A percentile compares a stretch with the other conserved stretches of the same genome.
These are phyloP conservation scores for Lithophane semibrunnea DNA, from an alignment of 2,888 invertebrate species.

Conservation along the genomic window DNA sequence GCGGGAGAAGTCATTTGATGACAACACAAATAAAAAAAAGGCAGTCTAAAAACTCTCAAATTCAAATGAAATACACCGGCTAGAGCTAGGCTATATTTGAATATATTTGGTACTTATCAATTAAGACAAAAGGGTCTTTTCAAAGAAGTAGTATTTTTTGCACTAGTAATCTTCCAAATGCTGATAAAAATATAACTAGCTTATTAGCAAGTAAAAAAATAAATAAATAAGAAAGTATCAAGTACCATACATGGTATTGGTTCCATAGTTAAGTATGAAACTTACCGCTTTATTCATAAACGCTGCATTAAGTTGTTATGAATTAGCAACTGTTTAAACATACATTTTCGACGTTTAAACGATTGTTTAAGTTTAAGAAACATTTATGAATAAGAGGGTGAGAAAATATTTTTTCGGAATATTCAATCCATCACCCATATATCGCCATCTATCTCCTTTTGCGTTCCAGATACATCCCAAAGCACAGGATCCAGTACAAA, in stretches of 20 bases:
- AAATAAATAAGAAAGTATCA: too few species aligned
- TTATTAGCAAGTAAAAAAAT: neutral
- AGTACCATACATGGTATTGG: too few species aligned
- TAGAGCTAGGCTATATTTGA: neutral
- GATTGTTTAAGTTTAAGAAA: too few species aligned
- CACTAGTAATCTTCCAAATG: neutral
- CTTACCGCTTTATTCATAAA: too few species aligned
- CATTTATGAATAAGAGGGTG: too few species aligned
- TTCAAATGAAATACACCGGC: neutral
- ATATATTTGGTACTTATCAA: neutral
- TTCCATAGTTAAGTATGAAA: too few species aligned
- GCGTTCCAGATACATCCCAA: conserved; percentile 98
- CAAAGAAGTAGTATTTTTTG: neutral
- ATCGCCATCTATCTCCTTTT: neutral
- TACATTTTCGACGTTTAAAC: too few species aligned
- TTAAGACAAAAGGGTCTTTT: neutral
- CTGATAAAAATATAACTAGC: neutral
- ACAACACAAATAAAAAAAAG: too few species aligned
- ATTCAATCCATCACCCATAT: neutral
- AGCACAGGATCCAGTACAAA: conserved; percentile 98
- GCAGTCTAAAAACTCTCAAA: neutral
- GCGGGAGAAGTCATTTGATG: too few species aligned
- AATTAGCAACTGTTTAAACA: too few species aligned
- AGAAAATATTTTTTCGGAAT: neutral
- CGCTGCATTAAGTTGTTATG: too few species aligned